phyloP scores from a whole-genome alignment of 2,888 invertebrate species.

The Eupithecia tripunctaria region DNA sequence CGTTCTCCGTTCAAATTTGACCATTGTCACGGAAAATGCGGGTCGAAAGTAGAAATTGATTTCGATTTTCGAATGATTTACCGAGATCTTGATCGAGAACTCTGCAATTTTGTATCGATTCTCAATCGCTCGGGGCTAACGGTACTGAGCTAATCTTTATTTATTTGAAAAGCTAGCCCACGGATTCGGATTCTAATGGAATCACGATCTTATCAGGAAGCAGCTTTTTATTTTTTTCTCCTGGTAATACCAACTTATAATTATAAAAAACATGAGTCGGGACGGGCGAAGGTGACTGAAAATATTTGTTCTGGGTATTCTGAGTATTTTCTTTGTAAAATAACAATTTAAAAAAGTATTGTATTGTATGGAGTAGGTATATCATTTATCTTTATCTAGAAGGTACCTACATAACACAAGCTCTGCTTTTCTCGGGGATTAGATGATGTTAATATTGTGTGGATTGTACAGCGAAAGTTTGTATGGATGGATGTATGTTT shows the following conservation, averaged over 20 bases:
- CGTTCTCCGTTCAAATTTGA: conserved; percentile 64
- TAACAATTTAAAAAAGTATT: no score
- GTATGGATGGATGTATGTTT: no score
- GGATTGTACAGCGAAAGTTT: no score
- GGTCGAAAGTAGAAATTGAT: conserved; percentile 47
- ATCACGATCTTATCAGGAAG: conserved; percentile 23
- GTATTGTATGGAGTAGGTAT: no score
- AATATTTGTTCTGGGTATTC: no score
- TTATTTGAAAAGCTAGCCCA: conserved; percentile 37
- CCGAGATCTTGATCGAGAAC: conserved; percentile 45
- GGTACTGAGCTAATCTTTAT: conserved; percentile 33
- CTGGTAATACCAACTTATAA: not conserved
- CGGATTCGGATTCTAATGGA: conserved; percentile 27
- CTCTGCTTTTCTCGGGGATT: no score
- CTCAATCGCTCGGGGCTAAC: conserved; percentile 27
- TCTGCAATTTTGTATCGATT: conserved; percentile 43
- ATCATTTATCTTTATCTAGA: no score
- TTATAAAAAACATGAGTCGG: no score
- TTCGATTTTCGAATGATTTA: conserved; percentile 45
- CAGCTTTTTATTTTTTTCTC: not conserved
- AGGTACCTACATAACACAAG: no score
- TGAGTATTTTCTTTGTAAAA: no score
- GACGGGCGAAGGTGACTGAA: no score
- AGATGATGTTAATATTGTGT: no score
- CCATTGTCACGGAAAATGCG: conserved; percentile 67